Conservation (phyloP, 53 echinoderm and acorn worm species). For the Echinometra lucunter region DNA sequence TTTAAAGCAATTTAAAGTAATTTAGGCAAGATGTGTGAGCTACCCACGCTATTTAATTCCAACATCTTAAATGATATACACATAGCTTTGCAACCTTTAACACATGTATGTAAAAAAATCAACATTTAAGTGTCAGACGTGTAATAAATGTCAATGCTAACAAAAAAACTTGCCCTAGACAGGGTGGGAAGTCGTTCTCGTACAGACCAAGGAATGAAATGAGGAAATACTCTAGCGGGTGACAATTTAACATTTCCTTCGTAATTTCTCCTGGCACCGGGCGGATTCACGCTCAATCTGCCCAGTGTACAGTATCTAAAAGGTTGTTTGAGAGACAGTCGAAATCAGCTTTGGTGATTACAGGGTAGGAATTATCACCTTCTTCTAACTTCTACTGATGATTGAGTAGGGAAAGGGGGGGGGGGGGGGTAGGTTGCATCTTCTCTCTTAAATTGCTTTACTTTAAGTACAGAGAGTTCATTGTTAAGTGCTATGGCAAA, state of each 20-base stretch:
- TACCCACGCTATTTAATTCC: too few relatives aligned
- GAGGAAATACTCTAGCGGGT: constrained; percentile 51
- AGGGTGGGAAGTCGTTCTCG: constrained; percentile 14
- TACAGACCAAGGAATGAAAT: neutral
- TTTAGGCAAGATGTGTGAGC: too few relatives aligned
- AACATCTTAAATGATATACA: too few relatives aligned
- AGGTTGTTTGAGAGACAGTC: constrained; percentile 26
- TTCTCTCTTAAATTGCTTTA: too few relatives aligned
- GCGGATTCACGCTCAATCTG: constrained; percentile 55
- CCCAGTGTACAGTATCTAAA: neutral
- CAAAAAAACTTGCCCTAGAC: neutral
- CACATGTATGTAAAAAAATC: neutral
- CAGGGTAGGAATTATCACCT: neutral
- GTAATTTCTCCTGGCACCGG: constrained; percentile 55
- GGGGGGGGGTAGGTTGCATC: too few relatives aligned
- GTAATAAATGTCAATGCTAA: constrained; percentile 20
- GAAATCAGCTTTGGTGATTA: neutral
- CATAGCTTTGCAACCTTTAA: neutral
- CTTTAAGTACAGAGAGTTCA: too few relatives aligned
- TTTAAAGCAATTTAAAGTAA: too few relatives aligned
- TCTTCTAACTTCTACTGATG: neutral
- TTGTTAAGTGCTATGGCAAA: too few relatives aligned
- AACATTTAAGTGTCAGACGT: constrained; percentile 17
- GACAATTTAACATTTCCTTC: constrained; percentile 65
- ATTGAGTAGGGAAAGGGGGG: neutral